These are phyloP conservation scores for Rhabditoides inermis DNA, from an alignment of 2,888 invertebrate species.

Conservation along the genomic window DNA sequence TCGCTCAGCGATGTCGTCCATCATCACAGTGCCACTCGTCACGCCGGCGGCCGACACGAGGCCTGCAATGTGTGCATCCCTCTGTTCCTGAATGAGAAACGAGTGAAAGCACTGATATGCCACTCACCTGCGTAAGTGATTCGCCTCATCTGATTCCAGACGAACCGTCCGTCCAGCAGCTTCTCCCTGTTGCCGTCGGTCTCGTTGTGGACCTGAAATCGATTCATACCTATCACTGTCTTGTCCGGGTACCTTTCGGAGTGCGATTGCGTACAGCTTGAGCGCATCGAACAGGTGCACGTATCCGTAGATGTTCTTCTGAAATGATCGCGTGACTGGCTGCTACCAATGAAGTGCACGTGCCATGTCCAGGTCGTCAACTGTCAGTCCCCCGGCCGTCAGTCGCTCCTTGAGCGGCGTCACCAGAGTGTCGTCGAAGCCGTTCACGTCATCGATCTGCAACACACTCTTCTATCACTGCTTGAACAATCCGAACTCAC, in stretches of 20 bases:
- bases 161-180: constrained; percentile 37
- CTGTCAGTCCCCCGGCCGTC: constrained; percentile 37
- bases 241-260: constrained; percentile 16
- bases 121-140: constrained; percentile 35
- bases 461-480: no score
- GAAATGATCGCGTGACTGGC: no score
- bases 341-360: no score
- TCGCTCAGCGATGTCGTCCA: constrained; percentile 49
- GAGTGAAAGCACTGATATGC: not conserved
- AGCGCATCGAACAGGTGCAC: constrained; percentile 49
- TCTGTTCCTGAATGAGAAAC: not conserved
- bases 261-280: constrained; percentile 44
- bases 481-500: constrained; percentile 7
- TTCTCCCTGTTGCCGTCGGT: constrained; percentile 20
- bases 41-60: constrained; percentile 39
- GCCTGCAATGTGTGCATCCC: constrained; percentile 13
- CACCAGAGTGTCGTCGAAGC: constrained; percentile 48
- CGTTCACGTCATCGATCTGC: constrained; percentile 49
- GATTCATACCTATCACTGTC: not conserved
- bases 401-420: constrained; percentile 44
- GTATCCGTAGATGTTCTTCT: constrained; percentile 49
- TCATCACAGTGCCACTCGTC: constrained; percentile 40
- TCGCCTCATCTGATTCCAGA: constrained; percentile 49
- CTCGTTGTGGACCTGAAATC: not conserved
- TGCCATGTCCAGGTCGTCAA: constrained; percentile 44